Percentiles rank a stretch among this genome's conserved stretches.
These are phyloP conservation scores for Pangasianodon gigas DNA, from an alignment of 2,113 vertebrate species.

Conservation along the genomic window DNA sequence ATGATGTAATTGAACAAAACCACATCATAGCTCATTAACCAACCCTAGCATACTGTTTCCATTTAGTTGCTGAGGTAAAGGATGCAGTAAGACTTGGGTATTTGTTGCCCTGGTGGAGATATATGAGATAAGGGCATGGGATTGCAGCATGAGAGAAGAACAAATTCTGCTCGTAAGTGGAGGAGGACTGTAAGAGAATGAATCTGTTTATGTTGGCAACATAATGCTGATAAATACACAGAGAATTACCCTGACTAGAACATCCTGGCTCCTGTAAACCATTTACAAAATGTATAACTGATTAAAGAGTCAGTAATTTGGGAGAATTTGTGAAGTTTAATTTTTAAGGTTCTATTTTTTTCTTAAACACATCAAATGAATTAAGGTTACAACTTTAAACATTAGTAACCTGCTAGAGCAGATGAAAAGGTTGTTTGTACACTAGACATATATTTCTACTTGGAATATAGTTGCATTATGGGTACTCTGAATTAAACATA, in stretches of 20 bases:
- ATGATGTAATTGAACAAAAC: neutral
- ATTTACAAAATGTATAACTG: constrained; percentile 14
- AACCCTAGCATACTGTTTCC: constrained; percentile 55
- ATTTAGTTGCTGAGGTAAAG: constrained; percentile 52
- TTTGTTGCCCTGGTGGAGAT: constrained; percentile 35
- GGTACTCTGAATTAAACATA: neutral
- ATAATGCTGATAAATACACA: constrained; percentile 36
- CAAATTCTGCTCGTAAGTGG: neutral
- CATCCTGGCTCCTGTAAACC: constrained; percentile 24
- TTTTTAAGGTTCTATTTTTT: neutral
- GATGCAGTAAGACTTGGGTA: constrained; percentile 26
- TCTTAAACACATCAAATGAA: constrained; percentile 11
- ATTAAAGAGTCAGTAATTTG: constrained; percentile 25
- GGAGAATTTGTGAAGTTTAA: constrained; percentile 2
- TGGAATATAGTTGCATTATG: neutral
- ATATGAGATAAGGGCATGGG: constrained; percentile 12
- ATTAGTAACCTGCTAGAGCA: neutral
- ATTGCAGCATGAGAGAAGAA: constrained; percentile 11
- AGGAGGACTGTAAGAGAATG: constrained; percentile 5
- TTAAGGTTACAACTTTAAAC: neutral
- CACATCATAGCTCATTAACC: constrained; percentile 59
- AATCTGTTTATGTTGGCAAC: constrained; percentile 49
- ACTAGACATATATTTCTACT: neutral
- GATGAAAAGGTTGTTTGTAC: neutral
- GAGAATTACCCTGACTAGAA: constrained; percentile 33